Evolutionary conservation across 1,140 invertebrate genomes (phyloP).

Genomic region (Amyelois transitella): DNA sequence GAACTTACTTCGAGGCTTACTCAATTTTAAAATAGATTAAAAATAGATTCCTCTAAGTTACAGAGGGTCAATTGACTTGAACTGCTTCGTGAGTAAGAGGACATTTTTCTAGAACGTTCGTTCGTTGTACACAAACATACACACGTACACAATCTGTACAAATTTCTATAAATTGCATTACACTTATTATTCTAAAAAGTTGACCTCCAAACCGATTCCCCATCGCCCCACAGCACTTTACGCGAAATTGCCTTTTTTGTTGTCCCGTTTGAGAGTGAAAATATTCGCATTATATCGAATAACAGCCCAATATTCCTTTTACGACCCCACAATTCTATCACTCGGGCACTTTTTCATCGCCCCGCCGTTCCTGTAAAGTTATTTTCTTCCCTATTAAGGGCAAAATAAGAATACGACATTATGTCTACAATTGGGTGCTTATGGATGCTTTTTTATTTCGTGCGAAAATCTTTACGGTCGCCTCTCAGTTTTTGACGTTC

Average conservation of each 20-base stretch:
- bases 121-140: no score
- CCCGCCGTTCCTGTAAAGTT: constrained; percentile 9
- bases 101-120: no score
- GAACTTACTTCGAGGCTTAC: no score
- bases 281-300: not conserved
- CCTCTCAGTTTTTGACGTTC: not conserved
- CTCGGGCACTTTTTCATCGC: not conserved
- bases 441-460: constrained; percentile 10
- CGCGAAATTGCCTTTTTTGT: not conserved
- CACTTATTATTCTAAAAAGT: not conserved
- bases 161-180: not conserved
- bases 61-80: no score
- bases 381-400: constrained; percentile 33
- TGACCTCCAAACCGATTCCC: no score
- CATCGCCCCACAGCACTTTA: no score
- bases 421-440: constrained; percentile 26
- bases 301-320: not conserved
- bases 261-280: not conserved
- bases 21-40: no score
- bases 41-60: no score
- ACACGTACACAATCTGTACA: not conserved
- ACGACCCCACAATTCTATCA: not conserved
- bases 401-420: constrained; percentile 27
- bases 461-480: not conserved
- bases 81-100: no score